These are phyloP conservation scores for Dione vanillae DNA, from an alignment of 2,888 invertebrate genomes.

Conservation along the genomic window DNA sequence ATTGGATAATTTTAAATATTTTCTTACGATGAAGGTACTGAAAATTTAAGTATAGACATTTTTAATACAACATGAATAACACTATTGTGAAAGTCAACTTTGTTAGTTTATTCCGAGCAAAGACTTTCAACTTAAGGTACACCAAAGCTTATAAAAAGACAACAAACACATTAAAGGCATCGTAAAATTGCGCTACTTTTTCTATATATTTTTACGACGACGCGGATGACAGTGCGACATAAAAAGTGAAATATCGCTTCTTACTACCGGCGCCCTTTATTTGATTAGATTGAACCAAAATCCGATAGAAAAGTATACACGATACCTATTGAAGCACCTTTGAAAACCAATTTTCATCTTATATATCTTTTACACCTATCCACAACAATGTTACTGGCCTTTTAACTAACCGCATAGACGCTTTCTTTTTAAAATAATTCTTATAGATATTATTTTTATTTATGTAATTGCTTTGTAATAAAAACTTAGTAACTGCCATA, in stretches of 20 bases:
- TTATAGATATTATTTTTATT: no score
- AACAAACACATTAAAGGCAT: conserved; percentile 62
- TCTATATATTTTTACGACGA: conserved; percentile 74
- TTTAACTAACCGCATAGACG: background rate
- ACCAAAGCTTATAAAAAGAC: conserved; percentile 17
- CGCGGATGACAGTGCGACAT: conserved; percentile 75
- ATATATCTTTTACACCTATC: conserved; percentile 19
- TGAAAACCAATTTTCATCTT: conserved; percentile 18
- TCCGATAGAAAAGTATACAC: conserved; percentile 63
- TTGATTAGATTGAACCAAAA: conserved; percentile 75
- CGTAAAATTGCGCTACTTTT: conserved; percentile 69
- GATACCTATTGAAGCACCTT: conserved; percentile 20
- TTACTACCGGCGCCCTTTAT: conserved; percentile 72
- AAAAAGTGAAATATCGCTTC: conserved; percentile 81
- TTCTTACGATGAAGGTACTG: no score
- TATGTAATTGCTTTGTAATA: no score
- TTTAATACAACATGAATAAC: background rate
- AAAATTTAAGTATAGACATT: no score
- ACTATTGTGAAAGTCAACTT: background rate
- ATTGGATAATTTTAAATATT: no score
- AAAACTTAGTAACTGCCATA: no score
- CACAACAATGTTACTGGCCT: conserved; percentile 16
- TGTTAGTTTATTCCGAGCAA: background rate
- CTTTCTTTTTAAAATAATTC: no score
- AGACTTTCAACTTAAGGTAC: conserved; percentile 1